Conservation (phyloP, 2,113 vertebrate genomes). For the Stigmatopora argus region DNA sequence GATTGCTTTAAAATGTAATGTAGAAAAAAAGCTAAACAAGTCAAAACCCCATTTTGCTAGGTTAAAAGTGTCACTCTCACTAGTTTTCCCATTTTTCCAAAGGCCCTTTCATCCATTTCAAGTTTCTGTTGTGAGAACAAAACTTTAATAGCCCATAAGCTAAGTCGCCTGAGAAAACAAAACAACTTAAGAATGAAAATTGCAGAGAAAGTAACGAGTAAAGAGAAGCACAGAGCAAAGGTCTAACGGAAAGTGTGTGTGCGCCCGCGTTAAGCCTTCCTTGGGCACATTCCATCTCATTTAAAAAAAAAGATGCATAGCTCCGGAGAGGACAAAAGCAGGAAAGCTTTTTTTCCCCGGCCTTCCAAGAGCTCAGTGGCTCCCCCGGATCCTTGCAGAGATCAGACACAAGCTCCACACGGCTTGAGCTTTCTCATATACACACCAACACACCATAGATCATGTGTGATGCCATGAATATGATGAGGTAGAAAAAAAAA, state of each 20-base stretch:
- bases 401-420: conserved; percentile 28
- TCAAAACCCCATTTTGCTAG: neutral
- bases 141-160: neutral
- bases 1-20: neutral
- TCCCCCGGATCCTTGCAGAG: conserved; percentile 22
- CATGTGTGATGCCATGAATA: neutral
- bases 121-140: neutral
- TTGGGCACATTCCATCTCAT: conserved; percentile 30
- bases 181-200: neutral
- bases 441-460: neutral
- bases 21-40: neutral
- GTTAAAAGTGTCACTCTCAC: neutral
- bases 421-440: conserved; percentile 22
- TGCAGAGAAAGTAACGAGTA: neutral
- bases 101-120: neutral
- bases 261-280: conserved; percentile 10
- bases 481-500: neutral
- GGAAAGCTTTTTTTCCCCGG: conserved; percentile 14
- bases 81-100: neutral
- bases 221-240: conserved; percentile 6
- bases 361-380: conserved; percentile 11
- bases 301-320: conserved; percentile 26
- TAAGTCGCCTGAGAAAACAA: neutral
- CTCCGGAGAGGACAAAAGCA: conserved; percentile 37
- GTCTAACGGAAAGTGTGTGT: neutral